Evolutionary conservation across 2,888 invertebrate species (phyloP).

Genomic region (Miltochrista miniata): DNA sequence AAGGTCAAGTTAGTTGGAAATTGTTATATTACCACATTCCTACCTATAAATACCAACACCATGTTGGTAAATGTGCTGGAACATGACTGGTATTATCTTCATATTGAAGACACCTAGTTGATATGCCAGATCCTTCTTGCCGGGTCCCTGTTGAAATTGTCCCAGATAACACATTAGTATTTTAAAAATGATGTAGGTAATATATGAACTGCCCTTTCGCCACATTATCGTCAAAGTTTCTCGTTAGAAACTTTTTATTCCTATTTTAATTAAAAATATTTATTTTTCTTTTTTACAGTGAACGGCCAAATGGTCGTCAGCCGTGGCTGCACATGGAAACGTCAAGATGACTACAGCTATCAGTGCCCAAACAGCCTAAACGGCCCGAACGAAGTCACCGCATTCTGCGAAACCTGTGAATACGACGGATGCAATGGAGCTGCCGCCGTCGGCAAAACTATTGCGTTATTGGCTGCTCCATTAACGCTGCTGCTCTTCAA

Average conservation of each 20-base stretch:
- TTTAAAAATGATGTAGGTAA: too few species aligned
- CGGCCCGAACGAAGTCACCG: constrained; percentile 77
- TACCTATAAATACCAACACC: too few species aligned
- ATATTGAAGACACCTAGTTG: too few species aligned
- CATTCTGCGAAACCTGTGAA: constrained; percentile 87
- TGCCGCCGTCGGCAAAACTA: constrained; percentile 67
- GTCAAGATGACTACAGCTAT: constrained; percentile 76
- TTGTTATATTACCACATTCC: too few species aligned
- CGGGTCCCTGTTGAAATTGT: too few species aligned
- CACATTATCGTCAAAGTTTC: not conserved
- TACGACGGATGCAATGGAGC: constrained; percentile 87
- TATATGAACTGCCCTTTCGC: too few species aligned
- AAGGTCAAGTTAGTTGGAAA: too few species aligned
- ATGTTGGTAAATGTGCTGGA: too few species aligned
- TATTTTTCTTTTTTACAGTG: constrained; percentile 65
- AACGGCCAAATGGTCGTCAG: constrained; percentile 77
- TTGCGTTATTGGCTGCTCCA: constrained; percentile 70
- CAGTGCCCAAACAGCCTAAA: constrained; percentile 76
- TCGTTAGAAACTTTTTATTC: not conserved
- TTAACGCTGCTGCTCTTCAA: constrained; percentile 69
- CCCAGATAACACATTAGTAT: too few species aligned
- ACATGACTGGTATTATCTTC: too few species aligned
- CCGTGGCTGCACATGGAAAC: constrained; percentile 85
- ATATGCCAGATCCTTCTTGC: too few species aligned
- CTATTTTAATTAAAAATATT: not conserved